These are phyloP conservation scores for Microchrysa polita DNA, from an alignment of 2,888 invertebrate species.

Conservation along the genomic window DNA sequence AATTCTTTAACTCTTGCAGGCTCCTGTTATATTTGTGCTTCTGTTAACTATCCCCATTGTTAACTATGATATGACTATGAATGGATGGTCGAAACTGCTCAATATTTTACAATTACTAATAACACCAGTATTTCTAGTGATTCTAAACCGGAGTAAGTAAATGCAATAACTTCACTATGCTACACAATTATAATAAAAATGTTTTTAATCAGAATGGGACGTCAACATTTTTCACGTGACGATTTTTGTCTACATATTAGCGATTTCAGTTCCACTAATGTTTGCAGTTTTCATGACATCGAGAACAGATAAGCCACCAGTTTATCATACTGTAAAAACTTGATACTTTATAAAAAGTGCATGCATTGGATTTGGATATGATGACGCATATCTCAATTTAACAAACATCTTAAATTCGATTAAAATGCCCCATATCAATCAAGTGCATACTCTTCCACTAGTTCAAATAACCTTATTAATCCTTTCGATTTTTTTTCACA, in stretches of 20 bases:
- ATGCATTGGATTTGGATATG: too few species aligned
- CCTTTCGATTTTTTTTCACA: too few species aligned
- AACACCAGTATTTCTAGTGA: conserved; percentile 58
- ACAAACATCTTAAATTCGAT: too few species aligned
- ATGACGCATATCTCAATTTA: too few species aligned
- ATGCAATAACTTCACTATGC: not conserved
- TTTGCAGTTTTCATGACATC: conserved; percentile 50
- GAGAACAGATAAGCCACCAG: conserved; percentile 54
- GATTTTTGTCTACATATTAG: conserved; percentile 12
- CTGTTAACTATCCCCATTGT: conserved; percentile 69
- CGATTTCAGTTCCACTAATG: conserved; percentile 36
- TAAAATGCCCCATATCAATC: too few species aligned
- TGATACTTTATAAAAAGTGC: too few species aligned
- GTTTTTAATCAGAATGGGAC: conserved; percentile 36
- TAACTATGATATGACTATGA: conserved; percentile 64
- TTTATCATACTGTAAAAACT: conserved; percentile 55
- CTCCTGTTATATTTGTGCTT: conserved; percentile 67
- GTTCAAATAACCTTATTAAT: too few species aligned
- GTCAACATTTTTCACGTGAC: not conserved
- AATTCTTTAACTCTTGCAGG: conserved; percentile 55
- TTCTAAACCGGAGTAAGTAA: conserved; percentile 14
- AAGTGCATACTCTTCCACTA: too few species aligned
- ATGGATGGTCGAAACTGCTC: conserved; percentile 70
- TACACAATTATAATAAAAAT: too few species aligned
- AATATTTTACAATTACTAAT: conserved; percentile 67